These are phyloP conservation scores for Xanthia icteritia DNA, from an alignment of 2,888 invertebrate species.

Conservation along the genomic window DNA sequence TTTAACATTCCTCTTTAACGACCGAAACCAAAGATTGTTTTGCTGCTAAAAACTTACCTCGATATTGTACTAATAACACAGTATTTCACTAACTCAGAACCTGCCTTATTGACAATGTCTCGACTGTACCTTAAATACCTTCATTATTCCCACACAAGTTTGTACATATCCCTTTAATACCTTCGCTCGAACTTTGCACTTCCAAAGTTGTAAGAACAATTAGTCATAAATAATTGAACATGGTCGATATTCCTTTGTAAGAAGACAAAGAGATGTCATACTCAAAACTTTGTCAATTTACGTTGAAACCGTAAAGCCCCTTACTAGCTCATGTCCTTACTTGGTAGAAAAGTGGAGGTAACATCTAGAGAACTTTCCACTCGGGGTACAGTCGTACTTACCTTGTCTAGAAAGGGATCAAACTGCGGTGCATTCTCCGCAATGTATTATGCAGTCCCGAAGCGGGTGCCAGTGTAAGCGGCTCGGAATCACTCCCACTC, in stretches of 20 bases:
- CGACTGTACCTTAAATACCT: conserved; percentile 49
- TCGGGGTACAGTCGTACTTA: conserved; percentile 85
- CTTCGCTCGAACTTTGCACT: conserved; percentile 75
- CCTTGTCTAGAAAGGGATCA: conserved; percentile 89
- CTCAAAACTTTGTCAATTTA: conserved; percentile 88
- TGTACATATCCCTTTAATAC: conserved; percentile 70
- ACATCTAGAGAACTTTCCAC: conserved; percentile 87
- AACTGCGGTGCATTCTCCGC: conserved; percentile 89
- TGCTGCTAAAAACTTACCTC: conserved; percentile 46
- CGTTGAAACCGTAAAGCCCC: conserved; percentile 85
- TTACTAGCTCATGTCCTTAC: conserved; percentile 84
- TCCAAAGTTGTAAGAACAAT: conserved; percentile 80
- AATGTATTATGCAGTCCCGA: conserved; percentile 89
- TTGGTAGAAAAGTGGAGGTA: conserved; percentile 85
- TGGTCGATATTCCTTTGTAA: conserved; percentile 84
- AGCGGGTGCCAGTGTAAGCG: conserved; percentile 85
- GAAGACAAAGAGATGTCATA: conserved; percentile 86
- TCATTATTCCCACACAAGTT: conserved; percentile 69
- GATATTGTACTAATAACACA: conserved; percentile 29
- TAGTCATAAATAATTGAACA: conserved; percentile 87
- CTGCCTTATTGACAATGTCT: conserved; percentile 36
- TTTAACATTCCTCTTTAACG: conserved; percentile 63
- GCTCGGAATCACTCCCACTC: conserved; percentile 84
- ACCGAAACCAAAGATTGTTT: conserved; percentile 60
- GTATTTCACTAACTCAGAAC: conserved; percentile 27